A percentile compares a stretch with the other conserved stretches of the same genome.
These are phyloP conservation scores for Etheostoma nigrum DNA, from an alignment of 2,797 vertebrate species.

Conservation along the genomic window DNA sequence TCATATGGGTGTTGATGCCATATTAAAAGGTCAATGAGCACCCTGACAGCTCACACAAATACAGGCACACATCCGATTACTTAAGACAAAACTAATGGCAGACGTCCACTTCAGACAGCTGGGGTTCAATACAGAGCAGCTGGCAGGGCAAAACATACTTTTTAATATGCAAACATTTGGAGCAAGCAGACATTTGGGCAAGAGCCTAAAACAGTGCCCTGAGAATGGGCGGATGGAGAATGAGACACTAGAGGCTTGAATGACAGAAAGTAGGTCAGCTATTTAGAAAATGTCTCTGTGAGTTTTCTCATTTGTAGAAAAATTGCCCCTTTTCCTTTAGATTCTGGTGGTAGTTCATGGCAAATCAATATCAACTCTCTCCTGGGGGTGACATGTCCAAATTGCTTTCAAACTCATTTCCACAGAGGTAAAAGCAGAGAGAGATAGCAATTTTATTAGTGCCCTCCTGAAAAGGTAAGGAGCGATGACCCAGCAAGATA, in stretches of 20 bases:
- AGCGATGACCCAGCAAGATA: slow-evolving; percentile 72
- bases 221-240: slow-evolving; percentile 58
- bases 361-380: slow-evolving; percentile 84
- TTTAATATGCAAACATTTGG: slow-evolving; percentile 69
- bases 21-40: slow-evolving; percentile 63
- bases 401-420: slow-evolving; percentile 86
- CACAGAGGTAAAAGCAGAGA: slow-evolving; percentile 70
- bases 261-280: slow-evolving; percentile 83
- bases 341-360: slow-evolving; percentile 75
- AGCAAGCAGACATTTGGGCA: slow-evolving; percentile 70
- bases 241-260: slow-evolving; percentile 73
- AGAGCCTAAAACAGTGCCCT: slow-evolving; percentile 67
- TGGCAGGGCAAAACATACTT: slow-evolving; percentile 49
- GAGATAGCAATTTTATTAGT: slow-evolving; percentile 81
- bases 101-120: slow-evolving; percentile 40
- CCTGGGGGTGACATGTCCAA: slow-evolving; percentile 81
- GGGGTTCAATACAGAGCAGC: slow-evolving; percentile 50
- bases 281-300: slow-evolving; percentile 82
- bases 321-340: slow-evolving; percentile 78
- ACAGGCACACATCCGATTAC: slow-evolving; percentile 36
- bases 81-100: slow-evolving; percentile 57
- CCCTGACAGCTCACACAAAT: slow-evolving; percentile 39
- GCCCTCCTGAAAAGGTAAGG: slow-evolving; percentile 74
- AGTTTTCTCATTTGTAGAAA: slow-evolving; percentile 83
- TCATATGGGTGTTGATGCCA: slow-evolving; percentile 38